Evolutionary conservation across 2,888 invertebrate species (phyloP), one percentile per base, ranked within the genome.

Genomic region (Anticlea derivata): DNA sequence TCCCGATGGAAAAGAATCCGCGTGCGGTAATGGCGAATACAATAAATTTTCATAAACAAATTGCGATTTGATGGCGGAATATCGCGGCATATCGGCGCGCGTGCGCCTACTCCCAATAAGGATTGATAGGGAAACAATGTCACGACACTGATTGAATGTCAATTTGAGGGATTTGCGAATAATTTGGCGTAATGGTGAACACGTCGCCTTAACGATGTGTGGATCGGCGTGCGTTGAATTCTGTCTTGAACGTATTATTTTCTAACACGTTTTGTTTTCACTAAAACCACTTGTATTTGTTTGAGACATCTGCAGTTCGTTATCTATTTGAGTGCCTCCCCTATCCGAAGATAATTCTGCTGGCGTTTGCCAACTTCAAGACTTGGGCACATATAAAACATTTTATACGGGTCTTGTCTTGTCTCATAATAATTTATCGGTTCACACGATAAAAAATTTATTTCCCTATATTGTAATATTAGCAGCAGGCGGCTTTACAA

Each of bases 1-100:
- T 83, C 84, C 83, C 86, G 81, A 67, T 85, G 88, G 89, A 87
- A 86, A 88, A 87, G 86, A 88, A 88, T 84, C 83, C 83, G 67
- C 63, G 57, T 64, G 73, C 80, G 83, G 89, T 90, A 89, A 90
- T 89, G 88, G 88, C 83, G 82, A 89, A 89, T 90, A 89, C 89
- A 88, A 90, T 90, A 90, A 90, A 90, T 90, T 90, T 90, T 90
- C 90, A 90, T 90, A 90, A 90, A 90, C 90, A 90, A 90, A 90
- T 90, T 88, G 88, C 87, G 81, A 80, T 90, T 90, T 90, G 90
- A 90, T 90, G 89, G 87, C 79, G 77, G 78, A 70, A 76, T 80
- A 83, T 80, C 83, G 82, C 83, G 78, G 80, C 70, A 73, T 78
- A 81, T 80, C 82, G 81, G 82, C 79, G 80, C 75, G 83, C 82